Evolutionary conservation across 2,113 vertebrate genomes (phyloP), one percentile per base, ranked within the genome.

Genomic region (Coryphaenoides rupestris): DNA sequence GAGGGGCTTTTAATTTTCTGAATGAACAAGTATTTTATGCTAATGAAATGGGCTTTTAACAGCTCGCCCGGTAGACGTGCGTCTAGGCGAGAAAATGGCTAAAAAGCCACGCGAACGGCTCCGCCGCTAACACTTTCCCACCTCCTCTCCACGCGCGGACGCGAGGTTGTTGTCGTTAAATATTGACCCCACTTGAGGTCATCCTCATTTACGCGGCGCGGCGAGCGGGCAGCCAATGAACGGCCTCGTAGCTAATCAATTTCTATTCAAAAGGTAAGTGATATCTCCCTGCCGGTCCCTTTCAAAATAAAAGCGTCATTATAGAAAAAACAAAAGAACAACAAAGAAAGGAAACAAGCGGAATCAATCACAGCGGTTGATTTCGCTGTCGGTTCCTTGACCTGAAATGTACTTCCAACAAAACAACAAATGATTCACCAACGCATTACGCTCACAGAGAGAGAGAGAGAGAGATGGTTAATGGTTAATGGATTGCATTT

Each of bases 31-130:
- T 66, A 66, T 21, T 55, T 73, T 63, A 76, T 82, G 78, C 69
- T 74, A 73, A 83, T 73, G 73, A 55, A 81, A 85, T 80, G 62
- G 70, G 65, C 49, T 74, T 76, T 81, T 83, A 84, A 83, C 73
- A 64, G 74, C 77, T 80, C 74, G 79, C 74, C 78, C 68, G 15
- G 68, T n/a, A 71, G 76, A 78, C 69, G n/a, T 49, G 54, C 63
- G 52, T 64, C 66, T 55, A 19, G 17, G n/a, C n/a, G n/a, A 62
- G 46, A 24, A 17, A 55, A 33, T 59, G 61, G 70, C 23, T 45
- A 21, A 55, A 65, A 72, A 63, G 47, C 53, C 49, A 4, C 15
- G 19, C 45, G 24, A 60, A 61, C 49, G n/a, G 13, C 45, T 61
- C 49, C 50, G n/a, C 1, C 3, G 60, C 54, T 60, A 55, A 22